A percentile compares a stretch with the other conserved stretches of the same genome.
These are phyloP conservation scores for Coptotermes formosanus DNA, from an alignment of 1,140 invertebrate species.

Conservation along the genomic window DNA sequence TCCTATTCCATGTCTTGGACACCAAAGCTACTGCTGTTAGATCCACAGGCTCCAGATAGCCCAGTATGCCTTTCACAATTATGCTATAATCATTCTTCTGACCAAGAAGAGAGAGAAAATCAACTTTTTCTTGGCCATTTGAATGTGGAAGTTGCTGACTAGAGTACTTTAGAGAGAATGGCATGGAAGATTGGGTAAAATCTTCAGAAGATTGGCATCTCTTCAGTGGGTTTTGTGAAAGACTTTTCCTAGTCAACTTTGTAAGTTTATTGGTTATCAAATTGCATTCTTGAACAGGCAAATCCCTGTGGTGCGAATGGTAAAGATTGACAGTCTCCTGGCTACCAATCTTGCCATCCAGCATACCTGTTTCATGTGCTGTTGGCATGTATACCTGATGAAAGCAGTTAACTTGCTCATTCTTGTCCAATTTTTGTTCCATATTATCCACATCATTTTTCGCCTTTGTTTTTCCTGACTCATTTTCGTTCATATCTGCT, in stretches of 20 bases:
- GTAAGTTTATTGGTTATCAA: too few relatives aligned
- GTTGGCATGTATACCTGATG: too few relatives aligned
- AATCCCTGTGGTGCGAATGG: neutral
- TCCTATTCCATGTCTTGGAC: conserved; percentile 45
- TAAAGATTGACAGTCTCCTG: neutral
- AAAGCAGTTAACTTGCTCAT: too few relatives aligned
- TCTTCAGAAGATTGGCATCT: too few relatives aligned
- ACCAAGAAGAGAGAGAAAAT: conserved; percentile 44
- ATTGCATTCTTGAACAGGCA: too few relatives aligned
- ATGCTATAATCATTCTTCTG: conserved; percentile 47
- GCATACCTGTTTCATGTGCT: neutral
- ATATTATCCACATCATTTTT: too few relatives aligned
- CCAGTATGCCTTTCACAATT: conserved; percentile 46
- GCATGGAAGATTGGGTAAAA: too few relatives aligned
- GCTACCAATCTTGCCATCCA: neutral
- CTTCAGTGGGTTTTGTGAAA: too few relatives aligned
- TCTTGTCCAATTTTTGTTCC: too few relatives aligned
- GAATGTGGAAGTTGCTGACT: conserved; percentile 37
- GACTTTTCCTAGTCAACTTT: too few relatives aligned
- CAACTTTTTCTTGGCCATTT: conserved; percentile 42
- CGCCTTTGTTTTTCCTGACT: neutral
- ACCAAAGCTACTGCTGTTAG: conserved; percentile 47
- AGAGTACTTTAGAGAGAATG: neutral
- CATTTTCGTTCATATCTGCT: neutral
- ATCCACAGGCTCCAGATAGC: conserved; percentile 43